Evolutionary conservation across 2,113 vertebrate species (phyloP).

Genomic region (Pelodiscus sinensis): DNA sequence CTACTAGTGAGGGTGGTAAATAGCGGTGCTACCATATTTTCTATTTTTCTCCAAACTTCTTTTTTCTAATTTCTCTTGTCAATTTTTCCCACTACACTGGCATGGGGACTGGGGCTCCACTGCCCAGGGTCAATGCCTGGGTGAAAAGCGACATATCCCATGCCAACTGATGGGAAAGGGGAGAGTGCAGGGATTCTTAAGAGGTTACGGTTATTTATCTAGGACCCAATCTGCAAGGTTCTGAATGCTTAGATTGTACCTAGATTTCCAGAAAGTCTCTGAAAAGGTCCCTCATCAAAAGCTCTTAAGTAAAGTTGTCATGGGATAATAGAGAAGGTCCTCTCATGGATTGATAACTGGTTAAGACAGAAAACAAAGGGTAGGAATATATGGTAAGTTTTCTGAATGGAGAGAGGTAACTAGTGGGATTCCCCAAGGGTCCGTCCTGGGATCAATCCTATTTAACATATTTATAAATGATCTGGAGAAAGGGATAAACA

Average conservation of each 20-base stretch:
- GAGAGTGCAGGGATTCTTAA: background rate
- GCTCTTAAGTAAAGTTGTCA: too few species aligned
- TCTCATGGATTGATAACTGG: too few species aligned
- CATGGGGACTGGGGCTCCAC: background rate
- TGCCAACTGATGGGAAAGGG: background rate
- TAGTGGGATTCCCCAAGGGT: too few species aligned
- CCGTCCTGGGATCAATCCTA: too few species aligned
- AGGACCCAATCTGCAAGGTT: background rate
- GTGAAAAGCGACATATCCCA: background rate
- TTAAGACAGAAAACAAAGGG: too few species aligned
- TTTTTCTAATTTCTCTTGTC: background rate
- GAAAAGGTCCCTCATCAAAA: too few species aligned
- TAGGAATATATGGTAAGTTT: too few species aligned
- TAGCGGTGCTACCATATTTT: background rate
- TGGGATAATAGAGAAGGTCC: too few species aligned
- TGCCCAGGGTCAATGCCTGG: background rate
- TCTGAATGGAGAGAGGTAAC: too few species aligned
- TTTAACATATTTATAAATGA: too few species aligned
- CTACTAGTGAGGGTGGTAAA: background rate
- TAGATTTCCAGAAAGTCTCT: too few species aligned
- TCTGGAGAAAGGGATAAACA: too few species aligned
- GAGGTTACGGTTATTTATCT: background rate
- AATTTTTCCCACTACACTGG: background rate
- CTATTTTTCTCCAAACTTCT: background rate
- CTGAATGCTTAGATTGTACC: background rate